A percentile compares a stretch with the other conserved stretches of the same genome.
These are phyloP conservation scores for Borostomias antarcticus DNA, from an alignment of 2,797 vertebrate genomes.

Conservation along the genomic window DNA sequence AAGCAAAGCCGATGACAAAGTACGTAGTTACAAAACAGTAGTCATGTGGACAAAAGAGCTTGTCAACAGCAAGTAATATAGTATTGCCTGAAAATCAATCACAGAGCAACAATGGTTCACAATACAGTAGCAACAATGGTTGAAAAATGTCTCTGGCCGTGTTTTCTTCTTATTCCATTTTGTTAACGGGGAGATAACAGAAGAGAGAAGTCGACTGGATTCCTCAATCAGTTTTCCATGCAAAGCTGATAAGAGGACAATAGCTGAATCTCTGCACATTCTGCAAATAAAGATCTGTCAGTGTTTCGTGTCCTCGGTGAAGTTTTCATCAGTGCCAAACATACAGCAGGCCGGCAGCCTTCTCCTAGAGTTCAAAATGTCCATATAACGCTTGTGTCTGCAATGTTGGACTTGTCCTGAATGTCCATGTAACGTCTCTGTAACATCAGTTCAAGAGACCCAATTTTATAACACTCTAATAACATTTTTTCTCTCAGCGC, in stretches of 20 bases:
- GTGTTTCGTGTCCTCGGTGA: too few relatives aligned
- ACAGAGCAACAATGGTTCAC: slow-evolving; percentile 24
- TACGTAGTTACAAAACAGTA: background rate
- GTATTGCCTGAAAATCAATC: background rate
- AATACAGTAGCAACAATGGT: slow-evolving; percentile 21
- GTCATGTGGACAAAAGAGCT: slow-evolving; percentile 23
- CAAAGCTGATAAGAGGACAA: background rate
- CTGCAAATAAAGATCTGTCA: too few relatives aligned
- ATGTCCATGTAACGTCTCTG: background rate
- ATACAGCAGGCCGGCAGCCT: too few relatives aligned
- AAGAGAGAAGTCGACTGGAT: background rate
- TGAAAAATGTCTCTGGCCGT: slow-evolving; percentile 25
- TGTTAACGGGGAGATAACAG: background rate
- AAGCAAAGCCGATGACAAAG: background rate
- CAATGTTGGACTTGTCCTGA: background rate
- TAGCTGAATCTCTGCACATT: background rate
- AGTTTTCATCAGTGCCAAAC: too few relatives aligned
- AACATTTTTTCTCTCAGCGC: background rate
- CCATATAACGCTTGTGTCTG: background rate
- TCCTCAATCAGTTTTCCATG: slow-evolving; percentile 11
- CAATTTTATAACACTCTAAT: background rate
- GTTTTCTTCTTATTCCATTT: slow-evolving; percentile 11
- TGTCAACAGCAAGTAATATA: slow-evolving; percentile 9
- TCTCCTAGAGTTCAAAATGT: background rate
- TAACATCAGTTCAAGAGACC: background rate